A percentile compares a stretch with the other conserved stretches of the same genome.
Conservation (phyloP, 2,797 vertebrate genomes). For the Schizothorax lantsangensis region DNA sequence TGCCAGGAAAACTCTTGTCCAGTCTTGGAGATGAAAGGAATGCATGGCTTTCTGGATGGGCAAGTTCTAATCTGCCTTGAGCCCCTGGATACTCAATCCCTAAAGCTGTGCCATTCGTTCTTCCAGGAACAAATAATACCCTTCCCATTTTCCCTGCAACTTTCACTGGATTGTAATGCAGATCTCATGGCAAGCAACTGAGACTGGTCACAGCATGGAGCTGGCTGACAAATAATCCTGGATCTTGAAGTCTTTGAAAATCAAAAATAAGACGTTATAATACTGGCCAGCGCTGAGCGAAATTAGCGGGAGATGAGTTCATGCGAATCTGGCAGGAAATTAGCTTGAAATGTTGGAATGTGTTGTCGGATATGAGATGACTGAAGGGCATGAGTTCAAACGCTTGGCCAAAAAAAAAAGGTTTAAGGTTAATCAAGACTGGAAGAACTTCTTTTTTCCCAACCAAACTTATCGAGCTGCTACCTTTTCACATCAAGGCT, state of each 20-base stretch:
- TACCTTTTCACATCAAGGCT: not conserved
- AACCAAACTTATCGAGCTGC: not conserved
- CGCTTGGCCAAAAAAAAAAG: conserved; percentile 1
- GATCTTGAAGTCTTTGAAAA: conserved; percentile 75
- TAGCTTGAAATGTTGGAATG: conserved; percentile 56
- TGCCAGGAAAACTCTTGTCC: conserved; percentile 78
- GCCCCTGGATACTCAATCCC: conserved; percentile 76
- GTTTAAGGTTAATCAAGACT: conserved; percentile 28
- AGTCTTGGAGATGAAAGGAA: conserved; percentile 80
- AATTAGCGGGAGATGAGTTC: conserved; percentile 52
- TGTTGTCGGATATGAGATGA: conserved; percentile 39
- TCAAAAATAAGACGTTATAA: conserved; percentile 70
- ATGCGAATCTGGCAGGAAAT: conserved; percentile 49
- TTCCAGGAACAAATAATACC: conserved; percentile 81
- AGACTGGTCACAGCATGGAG: conserved; percentile 70
- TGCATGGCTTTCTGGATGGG: conserved; percentile 75
- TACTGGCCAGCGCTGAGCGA: conserved; percentile 49
- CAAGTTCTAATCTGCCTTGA: conserved; percentile 79
- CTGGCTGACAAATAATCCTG: conserved; percentile 70
- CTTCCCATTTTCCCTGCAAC: conserved; percentile 77
- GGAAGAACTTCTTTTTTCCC: not conserved
- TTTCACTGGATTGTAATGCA: conserved; percentile 81
- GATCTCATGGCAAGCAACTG: conserved; percentile 71
- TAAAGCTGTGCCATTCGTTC: conserved; percentile 78
- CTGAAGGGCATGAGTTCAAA: conserved; percentile 54